Conservation (phyloP, 2,888 invertebrate genomes). For the Chrysodeixis includens region DNA sequence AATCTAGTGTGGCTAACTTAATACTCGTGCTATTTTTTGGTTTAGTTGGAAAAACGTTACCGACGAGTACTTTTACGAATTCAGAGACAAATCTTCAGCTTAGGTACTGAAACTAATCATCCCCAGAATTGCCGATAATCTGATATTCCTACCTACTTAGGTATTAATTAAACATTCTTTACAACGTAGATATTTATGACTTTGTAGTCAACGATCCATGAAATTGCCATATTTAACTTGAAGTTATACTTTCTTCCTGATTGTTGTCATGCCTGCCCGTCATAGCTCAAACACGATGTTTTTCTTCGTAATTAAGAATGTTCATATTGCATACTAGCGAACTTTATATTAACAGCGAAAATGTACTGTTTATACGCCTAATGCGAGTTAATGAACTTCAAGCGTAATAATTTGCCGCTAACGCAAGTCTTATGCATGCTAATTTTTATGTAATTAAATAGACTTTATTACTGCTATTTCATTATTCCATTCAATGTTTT, state of each 20-base stretch:
- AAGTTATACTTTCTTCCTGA: not conserved
- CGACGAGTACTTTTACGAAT: too few species aligned
- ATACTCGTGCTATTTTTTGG: too few species aligned
- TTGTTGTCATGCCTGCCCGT: not conserved
- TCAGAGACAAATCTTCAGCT: too few species aligned
- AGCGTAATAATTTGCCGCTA: constrained; percentile 51
- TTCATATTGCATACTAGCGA: constrained; percentile 44
- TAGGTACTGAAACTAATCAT: too few species aligned
- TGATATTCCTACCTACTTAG: not conserved
- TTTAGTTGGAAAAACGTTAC: too few species aligned
- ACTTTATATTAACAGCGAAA: constrained; percentile 56
- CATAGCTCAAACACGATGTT: not conserved
- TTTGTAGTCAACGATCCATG: not conserved
- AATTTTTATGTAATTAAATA: not conserved
- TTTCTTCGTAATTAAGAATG: constrained; percentile 11
- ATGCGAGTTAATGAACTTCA: constrained; percentile 66
- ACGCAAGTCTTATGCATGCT: constrained; percentile 18
- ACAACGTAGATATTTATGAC: not conserved
- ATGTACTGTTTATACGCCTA: constrained; percentile 58
- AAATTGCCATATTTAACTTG: not conserved
- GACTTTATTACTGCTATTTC: constrained; percentile 1
- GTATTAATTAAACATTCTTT: not conserved
- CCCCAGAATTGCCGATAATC: too few species aligned
- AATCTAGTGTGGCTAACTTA: too few species aligned
- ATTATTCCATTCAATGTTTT: constrained; percentile 34